Evolutionary conservation across 2,888 invertebrate genomes (phyloP).

Genomic region (Synanthedon tipuliformis): DNA sequence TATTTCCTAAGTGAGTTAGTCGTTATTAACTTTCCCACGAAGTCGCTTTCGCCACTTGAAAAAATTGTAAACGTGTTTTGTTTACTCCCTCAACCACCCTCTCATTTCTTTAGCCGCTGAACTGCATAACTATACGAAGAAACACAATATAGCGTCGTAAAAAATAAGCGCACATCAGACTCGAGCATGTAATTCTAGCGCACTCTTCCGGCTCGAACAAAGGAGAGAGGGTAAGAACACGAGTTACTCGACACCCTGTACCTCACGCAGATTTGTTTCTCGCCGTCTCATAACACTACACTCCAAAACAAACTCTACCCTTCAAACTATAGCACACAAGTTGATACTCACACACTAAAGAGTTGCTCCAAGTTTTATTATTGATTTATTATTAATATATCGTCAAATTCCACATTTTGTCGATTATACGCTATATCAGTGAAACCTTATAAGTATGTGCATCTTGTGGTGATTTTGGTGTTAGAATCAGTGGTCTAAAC

Average conservation of each 20-base stretch:
- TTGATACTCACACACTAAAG: too few relatives aligned
- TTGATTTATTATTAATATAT: too few relatives aligned
- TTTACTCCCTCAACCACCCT: constrained; percentile 48
- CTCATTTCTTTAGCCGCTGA: constrained; percentile 64
- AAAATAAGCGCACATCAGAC: constrained; percentile 71
- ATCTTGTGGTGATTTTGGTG: too few relatives aligned
- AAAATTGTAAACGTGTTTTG: constrained; percentile 50
- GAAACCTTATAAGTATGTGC: too few relatives aligned
- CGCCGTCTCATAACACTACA: constrained; percentile 32
- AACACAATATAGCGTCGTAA: constrained; percentile 67
- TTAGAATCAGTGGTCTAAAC: too few relatives aligned
- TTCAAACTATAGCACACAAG: constrained; percentile 31
- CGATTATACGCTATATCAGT: too few relatives aligned
- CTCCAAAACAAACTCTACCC: constrained; percentile 42
- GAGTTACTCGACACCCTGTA: constrained; percentile 70
- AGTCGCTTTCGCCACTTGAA: constrained; percentile 25
- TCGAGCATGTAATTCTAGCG: constrained; percentile 71
- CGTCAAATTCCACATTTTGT: too few relatives aligned
- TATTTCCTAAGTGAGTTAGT: neutral
- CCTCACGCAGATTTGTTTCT: constrained; percentile 70
- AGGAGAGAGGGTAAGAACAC: constrained; percentile 70
- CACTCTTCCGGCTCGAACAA: constrained; percentile 70
- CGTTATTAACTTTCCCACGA: neutral
- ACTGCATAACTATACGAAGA: constrained; percentile 62
- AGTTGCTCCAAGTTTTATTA: too few relatives aligned